These are phyloP conservation scores for Helicoverpa zea DNA, from an alignment of 1,140 invertebrate genomes.

Conservation along the genomic window DNA sequence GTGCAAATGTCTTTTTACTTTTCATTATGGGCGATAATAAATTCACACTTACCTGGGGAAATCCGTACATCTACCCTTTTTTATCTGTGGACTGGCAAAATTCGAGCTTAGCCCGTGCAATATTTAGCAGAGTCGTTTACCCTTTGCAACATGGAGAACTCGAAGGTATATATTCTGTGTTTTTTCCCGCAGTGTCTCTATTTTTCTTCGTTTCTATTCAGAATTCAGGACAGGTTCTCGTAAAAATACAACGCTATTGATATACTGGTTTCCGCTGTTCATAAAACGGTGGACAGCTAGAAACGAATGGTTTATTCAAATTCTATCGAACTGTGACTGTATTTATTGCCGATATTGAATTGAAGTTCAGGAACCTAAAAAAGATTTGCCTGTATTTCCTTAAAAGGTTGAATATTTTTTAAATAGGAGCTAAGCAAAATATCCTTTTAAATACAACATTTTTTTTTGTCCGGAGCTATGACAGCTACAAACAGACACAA, in stretches of 20 bases:
- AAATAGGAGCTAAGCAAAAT: too few relatives aligned
- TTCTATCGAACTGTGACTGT: too few relatives aligned
- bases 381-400: too few relatives aligned
- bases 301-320: slow-evolving; percentile 7
- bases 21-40: slow-evolving; percentile 41
- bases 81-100: slow-evolving; percentile 18
- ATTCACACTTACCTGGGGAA: slow-evolving; percentile 44
- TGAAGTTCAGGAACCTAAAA: too few relatives aligned
- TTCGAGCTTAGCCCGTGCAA: slow-evolving; percentile 16
- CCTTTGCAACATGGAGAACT: slow-evolving; percentile 9
- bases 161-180: slow-evolving; percentile 8
- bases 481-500: too few relatives aligned
- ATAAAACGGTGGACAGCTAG: neutral
- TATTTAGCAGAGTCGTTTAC: slow-evolving; percentile 41
- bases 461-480: too few relatives aligned
- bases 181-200: neutral
- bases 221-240: slow-evolving; percentile 7
- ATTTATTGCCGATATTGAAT: too few relatives aligned
- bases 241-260: slow-evolving; percentile 10
- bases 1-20: slow-evolving; percentile 15
- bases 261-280: neutral
- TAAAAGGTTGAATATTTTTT: too few relatives aligned
- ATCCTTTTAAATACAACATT: too few relatives aligned
- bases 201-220: slow-evolving; percentile 19
- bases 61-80: slow-evolving; percentile 34